Percentiles rank a stretch among this genome's conserved stretches.
Conservation (phyloP, 1,140 invertebrate genomes). For the Hyphantria cunea region DNA sequence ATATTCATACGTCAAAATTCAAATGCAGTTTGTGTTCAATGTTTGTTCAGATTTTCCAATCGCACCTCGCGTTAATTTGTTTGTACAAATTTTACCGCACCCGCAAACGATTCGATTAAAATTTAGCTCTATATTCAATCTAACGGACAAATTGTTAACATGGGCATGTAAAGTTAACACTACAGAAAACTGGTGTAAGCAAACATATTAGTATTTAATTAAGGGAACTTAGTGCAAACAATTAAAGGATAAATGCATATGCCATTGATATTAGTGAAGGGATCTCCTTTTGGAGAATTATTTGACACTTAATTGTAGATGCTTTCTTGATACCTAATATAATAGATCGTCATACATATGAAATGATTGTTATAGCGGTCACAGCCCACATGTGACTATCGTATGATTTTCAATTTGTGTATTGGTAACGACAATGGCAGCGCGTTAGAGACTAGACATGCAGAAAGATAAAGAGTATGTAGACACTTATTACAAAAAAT, state of each 20-base stretch:
- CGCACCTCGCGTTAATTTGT: conserved; percentile 63
- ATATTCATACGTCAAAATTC: conserved; percentile 37
- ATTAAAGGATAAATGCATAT: conserved; percentile 10
- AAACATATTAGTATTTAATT: background rate
- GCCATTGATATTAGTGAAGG: too few species aligned
- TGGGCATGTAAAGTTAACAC: conserved; percentile 37
- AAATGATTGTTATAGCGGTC: conserved; percentile 59
- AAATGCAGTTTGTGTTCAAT: conserved; percentile 49
- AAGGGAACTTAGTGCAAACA: conserved; percentile 10
- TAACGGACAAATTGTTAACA: conserved; percentile 36
- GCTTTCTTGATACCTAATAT: conserved; percentile 34
- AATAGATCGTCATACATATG: conserved; percentile 49
- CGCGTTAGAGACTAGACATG: too few species aligned
- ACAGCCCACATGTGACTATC: conserved; percentile 1
- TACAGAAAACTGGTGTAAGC: conserved; percentile 13
- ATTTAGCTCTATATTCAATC: conserved; percentile 54
- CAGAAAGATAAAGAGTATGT: too few species aligned
- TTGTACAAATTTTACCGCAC: conserved; percentile 58
- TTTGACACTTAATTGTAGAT: too few species aligned
- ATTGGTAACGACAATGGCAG: too few species aligned
- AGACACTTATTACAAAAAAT: too few species aligned
- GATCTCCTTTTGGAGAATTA: too few species aligned
- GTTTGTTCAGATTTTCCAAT: conserved; percentile 63
- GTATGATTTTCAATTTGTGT: background rate
- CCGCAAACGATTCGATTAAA: conserved; percentile 60